Evolutionary conservation across 92 coral and sea anemone genomes (phyloP).

Genomic region (Zoanthus sansibaricus): DNA sequence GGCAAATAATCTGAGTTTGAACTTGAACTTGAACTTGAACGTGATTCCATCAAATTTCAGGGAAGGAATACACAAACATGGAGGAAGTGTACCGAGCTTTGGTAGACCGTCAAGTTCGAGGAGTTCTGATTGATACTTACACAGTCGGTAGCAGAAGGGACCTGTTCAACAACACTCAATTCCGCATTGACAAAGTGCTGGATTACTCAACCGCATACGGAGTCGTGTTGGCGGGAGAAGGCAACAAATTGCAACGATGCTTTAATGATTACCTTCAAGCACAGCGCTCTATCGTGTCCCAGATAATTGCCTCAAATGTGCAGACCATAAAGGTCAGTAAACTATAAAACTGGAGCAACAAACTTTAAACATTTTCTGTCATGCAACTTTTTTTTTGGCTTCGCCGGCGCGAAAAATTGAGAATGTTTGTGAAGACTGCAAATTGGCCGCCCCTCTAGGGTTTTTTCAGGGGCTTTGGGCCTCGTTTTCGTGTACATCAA

Average conservation of each 20-base stretch:
- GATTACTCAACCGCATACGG: conserved; percentile 96
- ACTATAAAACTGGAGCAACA: not conserved
- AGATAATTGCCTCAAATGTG: conserved; percentile 77
- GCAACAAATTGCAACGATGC: conserved; percentile 86
- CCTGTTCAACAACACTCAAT: conserved; percentile 73
- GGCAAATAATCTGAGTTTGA: too few relatives aligned
- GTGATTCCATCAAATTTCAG: conserved; percentile 10
- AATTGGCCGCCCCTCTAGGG: too few relatives aligned
- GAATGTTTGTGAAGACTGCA: too few relatives aligned
- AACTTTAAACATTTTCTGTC: not conserved
- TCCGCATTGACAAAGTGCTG: conserved; percentile 79
- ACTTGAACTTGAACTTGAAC: too few relatives aligned
- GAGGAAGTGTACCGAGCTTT: conserved; percentile 84
- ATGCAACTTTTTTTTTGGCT: not conserved
- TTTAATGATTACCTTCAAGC: conserved; percentile 79
- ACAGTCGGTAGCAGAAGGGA: conserved; percentile 89
- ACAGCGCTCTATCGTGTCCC: conserved; percentile 81
- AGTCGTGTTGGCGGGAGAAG: conserved; percentile 91
- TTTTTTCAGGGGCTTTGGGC: too few relatives aligned
- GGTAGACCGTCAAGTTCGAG: conserved; percentile 78
- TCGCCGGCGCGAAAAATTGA: too few relatives aligned
- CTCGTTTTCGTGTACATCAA: too few relatives aligned
- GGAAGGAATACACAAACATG: conserved; percentile 82
- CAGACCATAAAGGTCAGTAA: conserved; percentile 76
- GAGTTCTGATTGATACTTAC: conserved; percentile 87